Evolutionary conservation across 1,140 invertebrate species (phyloP), one percentile per base, ranked within the genome.

Genomic region (Maconellicoccus hirsutus): DNA sequence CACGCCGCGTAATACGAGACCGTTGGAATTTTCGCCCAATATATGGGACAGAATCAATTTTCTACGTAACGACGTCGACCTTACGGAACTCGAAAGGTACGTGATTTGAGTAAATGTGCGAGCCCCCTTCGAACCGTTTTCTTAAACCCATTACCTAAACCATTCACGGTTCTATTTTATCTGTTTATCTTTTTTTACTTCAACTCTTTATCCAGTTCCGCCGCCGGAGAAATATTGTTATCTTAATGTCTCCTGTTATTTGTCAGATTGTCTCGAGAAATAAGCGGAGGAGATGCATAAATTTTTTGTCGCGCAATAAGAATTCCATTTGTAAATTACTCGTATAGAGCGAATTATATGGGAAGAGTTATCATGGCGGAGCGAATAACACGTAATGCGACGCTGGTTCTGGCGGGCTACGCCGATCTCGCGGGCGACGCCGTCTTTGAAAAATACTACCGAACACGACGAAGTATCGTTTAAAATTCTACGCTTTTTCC

Each of bases 261-360:
- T 66, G 61, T 66, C 61, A 66, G 25, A 23, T 66, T 66, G 61
- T 66, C 61, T 66, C 25, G 10, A 4, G 6, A 16, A 66, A 66
- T 66, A 66, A 66, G 14, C 22, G 6, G 22, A 8, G 10, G 14
- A 23, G 21, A 25, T 8, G 25, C 61, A 66, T 66, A 66, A 66
- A 66, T 66, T 66, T 16, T 25, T 66, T 66, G 22, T 66, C 16
- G 21, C 25, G 7, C 25, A 66, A 66, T 66, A 66, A 66, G 61
- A 66, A 66, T 66, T 66, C 61, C 61, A 66, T 66, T 66, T 66
- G 61, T 66, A 66, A 66, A 66, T 66, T 66, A 66, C 61, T 66
- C n/a, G 42, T 52, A 52, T 16, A 52, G 16, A 52, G 16, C 12
- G 16, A 33, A 33, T 12, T n/a, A n/a, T n/a, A n/a, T n/a, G n/a